Base-by-base conservation (phyloP, 2,888 invertebrate genomes). In the Habrosyne pyritoides region DNA sequence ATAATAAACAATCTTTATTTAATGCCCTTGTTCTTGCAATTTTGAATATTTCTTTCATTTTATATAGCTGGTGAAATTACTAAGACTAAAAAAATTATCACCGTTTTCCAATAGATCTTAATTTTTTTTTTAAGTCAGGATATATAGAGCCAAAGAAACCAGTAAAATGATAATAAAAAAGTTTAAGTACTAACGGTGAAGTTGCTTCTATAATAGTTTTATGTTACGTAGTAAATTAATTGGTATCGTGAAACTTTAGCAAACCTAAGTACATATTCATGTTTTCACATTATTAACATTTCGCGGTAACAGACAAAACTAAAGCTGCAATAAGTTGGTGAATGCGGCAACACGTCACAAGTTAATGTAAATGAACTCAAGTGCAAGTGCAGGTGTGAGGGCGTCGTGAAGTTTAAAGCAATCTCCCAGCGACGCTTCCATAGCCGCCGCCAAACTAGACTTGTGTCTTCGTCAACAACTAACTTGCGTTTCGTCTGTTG, bases 331-430 rank as follows among this genome's bases (percentile, higher is more conserved):
- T 67, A 65, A 65, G 62, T 67, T 65, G 53, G 61, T 50, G 51
- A 58, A 56, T 51, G 55, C 50, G 28, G 53, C 56, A 62, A 64
- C 66, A 67, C 64, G 66, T 75, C 68, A 66, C 68, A 73, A 71
- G 75, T 75, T 74, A 77, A 81, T 83, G 79, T 73, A 81, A 82
- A 79, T 81, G 73, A 77, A 75, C 68, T 69, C 53, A 54, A 68
- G 67, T 72, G 71, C 63, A 73, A 71, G 64, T 76, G 74, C 77
- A 81, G 79, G 77, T 83, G 80, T 63, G 61, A 66, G 53, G 61
- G 59, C 58, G 61, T 55, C 56, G 65, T 53, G 53, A 75, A 64
- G 63, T 65, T 61, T 49, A 49, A 66, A 64, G 67, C 66, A 71
- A 71, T 69, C 71, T 69, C 54, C 54, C 54, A 53, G 57, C 33